phyloP scores from a whole-genome alignment of 2,888 invertebrate species.

The Gortyna flavago region DNA sequence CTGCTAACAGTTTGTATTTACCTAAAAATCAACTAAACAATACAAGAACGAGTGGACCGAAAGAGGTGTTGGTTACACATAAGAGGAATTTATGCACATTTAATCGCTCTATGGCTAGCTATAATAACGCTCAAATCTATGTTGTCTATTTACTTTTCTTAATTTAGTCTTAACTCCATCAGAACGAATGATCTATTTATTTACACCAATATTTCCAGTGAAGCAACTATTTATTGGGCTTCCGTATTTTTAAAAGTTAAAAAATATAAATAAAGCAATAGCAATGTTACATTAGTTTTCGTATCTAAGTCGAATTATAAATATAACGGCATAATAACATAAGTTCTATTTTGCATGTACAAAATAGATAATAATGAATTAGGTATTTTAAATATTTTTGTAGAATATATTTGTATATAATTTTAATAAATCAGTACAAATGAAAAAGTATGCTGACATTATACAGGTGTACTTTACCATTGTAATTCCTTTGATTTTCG shows the following conservation, averaged over 20 bases:
- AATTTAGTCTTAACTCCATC: slow-evolving; percentile 54
- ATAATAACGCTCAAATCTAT: slow-evolving; percentile 70
- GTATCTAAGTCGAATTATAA: slow-evolving; percentile 58
- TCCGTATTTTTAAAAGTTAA: slow-evolving; percentile 60
- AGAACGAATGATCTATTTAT: slow-evolving; percentile 56
- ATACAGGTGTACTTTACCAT: slow-evolving; percentile 56
- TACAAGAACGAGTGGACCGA: slow-evolving; percentile 33
- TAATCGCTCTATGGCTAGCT: slow-evolving; percentile 59
- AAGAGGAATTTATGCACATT: slow-evolving; percentile 59
- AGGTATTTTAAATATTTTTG: slow-evolving; percentile 68
- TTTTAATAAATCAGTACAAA: slow-evolving; percentile 80
- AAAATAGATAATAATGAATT: slow-evolving; percentile 69
- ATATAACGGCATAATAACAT: slow-evolving; percentile 66
- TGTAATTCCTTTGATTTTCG: slow-evolving; percentile 52
- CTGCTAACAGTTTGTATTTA: slow-evolving; percentile 35
- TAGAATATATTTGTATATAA: slow-evolving; percentile 74
- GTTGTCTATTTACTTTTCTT: slow-evolving; percentile 61
- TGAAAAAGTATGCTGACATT: slow-evolving; percentile 68
- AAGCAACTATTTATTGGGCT: slow-evolving; percentile 67
- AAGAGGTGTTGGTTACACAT: slow-evolving; percentile 60
- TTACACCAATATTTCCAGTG: slow-evolving; percentile 64
- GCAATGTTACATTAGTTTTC: slow-evolving; percentile 55
- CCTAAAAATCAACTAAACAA: slow-evolving; percentile 25
- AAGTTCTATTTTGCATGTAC: slow-evolving; percentile 72
- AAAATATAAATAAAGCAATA: slow-evolving; percentile 46